Conservation (phyloP, 2,888 invertebrate species). For the Hesperia comma region DNA sequence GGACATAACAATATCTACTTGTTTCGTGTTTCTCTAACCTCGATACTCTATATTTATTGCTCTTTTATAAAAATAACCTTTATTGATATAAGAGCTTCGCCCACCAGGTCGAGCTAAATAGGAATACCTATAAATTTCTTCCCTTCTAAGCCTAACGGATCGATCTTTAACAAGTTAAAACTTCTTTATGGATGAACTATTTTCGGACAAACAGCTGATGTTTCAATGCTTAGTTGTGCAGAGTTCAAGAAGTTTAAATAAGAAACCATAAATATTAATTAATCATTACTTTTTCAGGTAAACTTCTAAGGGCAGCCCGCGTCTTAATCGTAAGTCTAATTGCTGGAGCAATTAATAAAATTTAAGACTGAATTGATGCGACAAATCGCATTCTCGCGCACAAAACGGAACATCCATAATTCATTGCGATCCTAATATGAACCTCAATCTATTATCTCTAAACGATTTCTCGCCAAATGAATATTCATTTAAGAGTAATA, state of each 20-base stretch:
- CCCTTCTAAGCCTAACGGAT: no score
- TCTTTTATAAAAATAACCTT: neutral
- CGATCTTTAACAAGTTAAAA: no score
- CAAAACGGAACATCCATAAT: slow-evolving; percentile 69
- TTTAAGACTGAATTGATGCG: slow-evolving; percentile 44
- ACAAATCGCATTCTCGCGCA: slow-evolving; percentile 61
- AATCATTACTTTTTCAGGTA: slow-evolving; percentile 49
- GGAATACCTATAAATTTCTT: no score
- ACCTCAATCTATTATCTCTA: slow-evolving; percentile 81
- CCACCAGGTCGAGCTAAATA: no score
- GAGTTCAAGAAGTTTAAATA: neutral
- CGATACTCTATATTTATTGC: neutral
- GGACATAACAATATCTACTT: slow-evolving; percentile 5
- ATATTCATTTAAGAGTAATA: slow-evolving; percentile 81
- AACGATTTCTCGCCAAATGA: slow-evolving; percentile 80
- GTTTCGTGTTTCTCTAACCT: slow-evolving; percentile 1
- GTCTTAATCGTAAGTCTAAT: slow-evolving; percentile 38
- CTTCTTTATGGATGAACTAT: no score
- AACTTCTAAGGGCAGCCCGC: slow-evolving; percentile 21
- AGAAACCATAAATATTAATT: neutral
- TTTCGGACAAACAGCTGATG: neutral
- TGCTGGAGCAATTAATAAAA: slow-evolving; percentile 41
- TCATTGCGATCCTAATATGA: slow-evolving; percentile 74
- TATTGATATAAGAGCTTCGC: no score
- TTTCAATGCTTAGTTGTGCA: neutral